Conservation (phyloP, 2,888 invertebrate genomes). For the Podotricha telesiphe region DNA sequence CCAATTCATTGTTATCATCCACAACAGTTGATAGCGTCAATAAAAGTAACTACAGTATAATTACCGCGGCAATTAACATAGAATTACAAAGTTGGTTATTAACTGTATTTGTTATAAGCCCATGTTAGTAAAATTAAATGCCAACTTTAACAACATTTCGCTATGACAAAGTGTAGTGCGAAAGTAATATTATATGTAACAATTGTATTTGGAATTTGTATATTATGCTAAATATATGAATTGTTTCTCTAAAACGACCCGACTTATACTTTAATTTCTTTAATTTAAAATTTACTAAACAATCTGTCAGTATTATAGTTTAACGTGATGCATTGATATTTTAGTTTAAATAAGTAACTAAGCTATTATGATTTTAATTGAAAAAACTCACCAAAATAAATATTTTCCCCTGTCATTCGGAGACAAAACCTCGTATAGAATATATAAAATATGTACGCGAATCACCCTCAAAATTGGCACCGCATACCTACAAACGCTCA, state of each 20-base stretch:
- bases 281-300: background rate
- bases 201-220: constrained; percentile 10
- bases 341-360: too few relatives aligned
- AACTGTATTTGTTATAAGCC: constrained; percentile 51
- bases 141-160: constrained; percentile 46
- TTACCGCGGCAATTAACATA: constrained; percentile 57
- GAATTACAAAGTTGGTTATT: constrained; percentile 57
- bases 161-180: constrained; percentile 36
- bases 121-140: constrained; percentile 49
- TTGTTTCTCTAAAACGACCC: background rate
- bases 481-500: constrained; percentile 40
- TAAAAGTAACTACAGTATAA: constrained; percentile 58
- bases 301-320: too few relatives aligned
- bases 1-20: constrained; percentile 64
- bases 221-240: background rate
- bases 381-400: background rate
- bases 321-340: too few relatives aligned
- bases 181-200: constrained; percentile 34
- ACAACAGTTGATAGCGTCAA: constrained; percentile 57
- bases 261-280: background rate
- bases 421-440: constrained; percentile 29
- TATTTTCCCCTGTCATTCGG: background rate
- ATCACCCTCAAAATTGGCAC: constrained; percentile 38
- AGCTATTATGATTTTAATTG: background rate
- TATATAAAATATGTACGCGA: constrained; percentile 16